Percentiles rank a stretch among this genome's conserved stretches.
Evolutionary conservation across 1,140 invertebrate species (phyloP).

Genomic region (Fopius arisanus): DNA sequence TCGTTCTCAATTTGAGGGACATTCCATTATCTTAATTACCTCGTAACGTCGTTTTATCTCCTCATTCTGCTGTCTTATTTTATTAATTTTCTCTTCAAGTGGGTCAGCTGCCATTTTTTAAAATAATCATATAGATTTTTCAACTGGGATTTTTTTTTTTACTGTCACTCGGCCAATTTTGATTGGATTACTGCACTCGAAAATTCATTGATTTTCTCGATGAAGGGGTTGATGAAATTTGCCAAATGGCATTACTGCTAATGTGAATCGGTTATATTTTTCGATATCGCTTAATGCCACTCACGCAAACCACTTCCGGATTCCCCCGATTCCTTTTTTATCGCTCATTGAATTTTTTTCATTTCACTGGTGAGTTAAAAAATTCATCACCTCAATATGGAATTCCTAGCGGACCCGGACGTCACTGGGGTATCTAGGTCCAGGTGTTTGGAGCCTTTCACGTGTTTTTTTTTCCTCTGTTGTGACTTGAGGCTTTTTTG

Average conservation of each 20-base stretch:
- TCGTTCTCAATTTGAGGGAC: no score
- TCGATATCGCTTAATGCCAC: not conserved
- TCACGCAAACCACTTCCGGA: not conserved
- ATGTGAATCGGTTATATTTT: not conserved
- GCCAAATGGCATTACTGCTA: not conserved
- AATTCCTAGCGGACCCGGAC: no score
- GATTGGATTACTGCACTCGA: no score
- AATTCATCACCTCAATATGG: no score
- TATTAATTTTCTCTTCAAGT: constrained; percentile 62
- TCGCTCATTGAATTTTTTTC: not conserved
- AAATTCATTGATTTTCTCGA: not conserved
- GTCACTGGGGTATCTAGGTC: no score
- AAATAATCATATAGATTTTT: not conserved
- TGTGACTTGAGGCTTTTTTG: not conserved
- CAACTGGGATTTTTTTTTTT: not conserved
- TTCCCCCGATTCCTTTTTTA: not conserved
- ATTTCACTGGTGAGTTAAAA: no score
- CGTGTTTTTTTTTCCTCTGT: not conserved
- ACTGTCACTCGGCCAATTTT: not conserved
- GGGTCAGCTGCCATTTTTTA: constrained; percentile 53
- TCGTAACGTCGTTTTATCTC: constrained; percentile 61
- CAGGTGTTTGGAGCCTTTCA: not conserved
- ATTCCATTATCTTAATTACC: constrained; percentile 40
- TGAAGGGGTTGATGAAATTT: not conserved
- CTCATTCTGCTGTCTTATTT: constrained; percentile 62